Percentiles rank a stretch among this genome's conserved stretches.
Evolutionary conservation across 1,140 invertebrate species (phyloP).

Genomic region (Triops longicaudatus): DNA sequence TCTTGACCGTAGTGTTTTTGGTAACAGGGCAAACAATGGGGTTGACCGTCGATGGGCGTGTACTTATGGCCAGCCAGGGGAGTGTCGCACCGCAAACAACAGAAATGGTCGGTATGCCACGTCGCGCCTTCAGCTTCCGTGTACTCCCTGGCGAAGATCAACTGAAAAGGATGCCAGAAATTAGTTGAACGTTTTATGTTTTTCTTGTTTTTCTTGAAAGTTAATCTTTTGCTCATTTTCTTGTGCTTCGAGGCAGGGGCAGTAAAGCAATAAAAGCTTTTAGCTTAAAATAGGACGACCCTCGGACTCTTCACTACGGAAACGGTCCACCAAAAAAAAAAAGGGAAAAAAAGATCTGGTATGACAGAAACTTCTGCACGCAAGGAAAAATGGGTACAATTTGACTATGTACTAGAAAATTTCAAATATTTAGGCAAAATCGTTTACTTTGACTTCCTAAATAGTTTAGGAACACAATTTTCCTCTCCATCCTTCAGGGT

Average conservation of each 20-base stretch:
- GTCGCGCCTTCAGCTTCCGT: conserved; percentile 70
- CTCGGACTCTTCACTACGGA: not conserved
- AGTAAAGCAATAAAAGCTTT: not conserved
- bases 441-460: not conserved
- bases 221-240: not conserved
- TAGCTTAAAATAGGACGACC: not conserved
- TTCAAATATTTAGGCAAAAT: not conserved
- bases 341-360: not conserved
- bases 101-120: conserved; percentile 81
- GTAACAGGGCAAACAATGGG: conserved; percentile 69
- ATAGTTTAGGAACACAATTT: not conserved
- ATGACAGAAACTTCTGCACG: not conserved
- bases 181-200: not conserved
- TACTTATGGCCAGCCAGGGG: conserved; percentile 72
- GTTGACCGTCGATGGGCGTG: conserved; percentile 58
- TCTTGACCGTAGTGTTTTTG: conserved; percentile 62
- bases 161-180: conserved; percentile 39
- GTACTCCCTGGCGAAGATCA: conserved; percentile 76
- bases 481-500: too few relatives aligned
- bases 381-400: not conserved
- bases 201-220: not conserved
- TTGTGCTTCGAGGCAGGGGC: not conserved
- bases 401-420: not conserved
- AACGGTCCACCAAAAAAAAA: not conserved
- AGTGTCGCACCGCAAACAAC: conserved; percentile 73